Conservation (phyloP, 2,888 invertebrate genomes). For the Oxycera nigricornis region DNA sequence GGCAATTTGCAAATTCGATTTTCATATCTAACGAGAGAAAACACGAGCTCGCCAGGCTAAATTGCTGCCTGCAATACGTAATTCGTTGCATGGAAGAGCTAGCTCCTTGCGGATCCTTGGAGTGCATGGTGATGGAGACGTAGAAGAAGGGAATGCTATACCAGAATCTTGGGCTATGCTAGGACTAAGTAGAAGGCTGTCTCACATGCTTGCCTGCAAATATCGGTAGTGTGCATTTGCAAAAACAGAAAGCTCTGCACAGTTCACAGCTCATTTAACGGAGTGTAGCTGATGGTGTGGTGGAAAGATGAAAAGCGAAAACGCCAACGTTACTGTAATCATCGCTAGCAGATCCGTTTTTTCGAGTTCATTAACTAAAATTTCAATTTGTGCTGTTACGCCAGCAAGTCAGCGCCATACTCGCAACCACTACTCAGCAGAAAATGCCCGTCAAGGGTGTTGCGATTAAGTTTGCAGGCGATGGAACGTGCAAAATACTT, state of each 20-base stretch:
- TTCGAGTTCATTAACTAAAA: conserved; percentile 28
- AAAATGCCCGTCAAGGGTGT: not conserved
- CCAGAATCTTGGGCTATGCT: not conserved
- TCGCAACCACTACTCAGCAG: not conserved
- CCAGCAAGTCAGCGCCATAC: conserved; percentile 6
- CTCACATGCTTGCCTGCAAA: not conserved
- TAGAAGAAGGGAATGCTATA: not conserved
- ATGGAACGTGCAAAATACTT: not conserved
- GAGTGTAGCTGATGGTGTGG: not conserved
- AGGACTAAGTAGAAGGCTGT: not conserved
- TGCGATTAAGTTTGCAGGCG: not conserved
- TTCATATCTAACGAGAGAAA: not conserved
- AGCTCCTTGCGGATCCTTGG: too few species aligned
- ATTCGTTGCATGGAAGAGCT: too few species aligned
- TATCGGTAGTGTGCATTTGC: not conserved
- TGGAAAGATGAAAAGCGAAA: not conserved
- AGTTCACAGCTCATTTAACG: conserved; percentile 16
- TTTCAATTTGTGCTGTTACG: conserved; percentile 14
- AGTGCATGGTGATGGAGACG: too few species aligned
- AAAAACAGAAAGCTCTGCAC: conserved; percentile 1
- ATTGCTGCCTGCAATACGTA: too few species aligned
- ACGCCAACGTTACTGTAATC: conserved; percentile 2
- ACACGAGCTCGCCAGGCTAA: too few species aligned
- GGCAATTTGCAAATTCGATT: not conserved
- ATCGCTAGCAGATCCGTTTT: conserved; percentile 15